phyloP scores from a whole-genome alignment of 2,113 vertebrate genomes.

The Pelusios castaneus region DNA sequence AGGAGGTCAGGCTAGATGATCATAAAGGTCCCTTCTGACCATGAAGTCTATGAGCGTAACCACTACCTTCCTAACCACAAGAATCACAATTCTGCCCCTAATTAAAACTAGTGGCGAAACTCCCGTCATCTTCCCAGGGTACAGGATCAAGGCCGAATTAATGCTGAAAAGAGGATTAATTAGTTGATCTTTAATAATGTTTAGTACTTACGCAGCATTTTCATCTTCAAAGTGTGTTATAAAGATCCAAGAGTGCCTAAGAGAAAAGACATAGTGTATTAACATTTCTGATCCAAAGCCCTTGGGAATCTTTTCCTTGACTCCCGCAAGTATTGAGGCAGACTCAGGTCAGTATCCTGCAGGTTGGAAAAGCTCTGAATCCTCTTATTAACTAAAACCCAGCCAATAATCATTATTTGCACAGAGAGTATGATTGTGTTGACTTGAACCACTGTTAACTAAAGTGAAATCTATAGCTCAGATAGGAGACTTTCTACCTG shows the following conservation, averaged over 20 bases:
- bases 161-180: not conserved
- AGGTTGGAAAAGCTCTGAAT: not conserved
- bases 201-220: not conserved
- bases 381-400: not conserved
- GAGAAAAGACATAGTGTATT: not conserved
- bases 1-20: no score
- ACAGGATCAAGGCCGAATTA: slow-evolving; percentile 4
- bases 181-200: slow-evolving; percentile 4
- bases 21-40: no score
- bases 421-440: not conserved
- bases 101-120: not conserved
- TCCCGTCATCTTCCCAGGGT: not conserved
- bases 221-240: no score
- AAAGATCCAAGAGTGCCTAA: not conserved
- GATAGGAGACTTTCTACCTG: not conserved
- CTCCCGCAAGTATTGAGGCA: not conserved
- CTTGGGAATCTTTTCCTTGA: rapidly evolving
- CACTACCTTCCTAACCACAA: not conserved
- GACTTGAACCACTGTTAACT: rapidly evolving
- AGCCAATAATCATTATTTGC: rapidly evolving
- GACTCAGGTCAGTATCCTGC: rapidly evolving
- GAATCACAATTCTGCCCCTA: not conserved
- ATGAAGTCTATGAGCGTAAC: not conserved
- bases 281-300: not conserved
- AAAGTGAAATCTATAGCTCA: not conserved